Percentiles rank a stretch among this genome's conserved stretches.
phyloP scores from a whole-genome alignment of 2,113 vertebrate genomes.

The Sceloporus undulatus region DNA sequence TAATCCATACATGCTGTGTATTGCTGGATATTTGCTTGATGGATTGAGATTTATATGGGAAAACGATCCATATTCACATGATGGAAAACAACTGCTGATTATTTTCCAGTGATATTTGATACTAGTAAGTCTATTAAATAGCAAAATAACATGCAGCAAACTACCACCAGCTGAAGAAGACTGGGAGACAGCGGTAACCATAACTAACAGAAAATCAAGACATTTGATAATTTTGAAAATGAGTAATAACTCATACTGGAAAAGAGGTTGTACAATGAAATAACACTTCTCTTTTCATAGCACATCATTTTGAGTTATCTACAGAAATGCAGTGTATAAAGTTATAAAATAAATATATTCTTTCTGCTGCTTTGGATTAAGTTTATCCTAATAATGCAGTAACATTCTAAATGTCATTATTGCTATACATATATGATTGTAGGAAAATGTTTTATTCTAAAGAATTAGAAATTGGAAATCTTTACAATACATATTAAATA shows the following conservation, averaged over 20 bases:
- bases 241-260: background rate
- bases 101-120: background rate
- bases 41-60: background rate
- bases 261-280: background rate
- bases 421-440: background rate
- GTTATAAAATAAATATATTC: background rate
- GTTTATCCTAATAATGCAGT: background rate
- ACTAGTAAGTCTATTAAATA: background rate
- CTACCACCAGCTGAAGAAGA: background rate
- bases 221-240: background rate
- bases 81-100: conserved; percentile 15
- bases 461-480: background rate
- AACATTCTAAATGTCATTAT: background rate
- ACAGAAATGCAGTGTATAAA: background rate
- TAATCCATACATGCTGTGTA: background rate
- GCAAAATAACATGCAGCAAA: background rate
- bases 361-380: background rate
- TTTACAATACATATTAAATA: background rate
- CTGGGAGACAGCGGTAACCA: background rate
- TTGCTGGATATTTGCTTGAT: background rate
- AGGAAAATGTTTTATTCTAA: background rate
- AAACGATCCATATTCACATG: background rate
- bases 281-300: background rate
- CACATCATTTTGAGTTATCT: background rate
- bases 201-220: background rate